Base-by-base conservation (phyloP, 2,113 vertebrate genomes). In the Athene noctua region DNA sequence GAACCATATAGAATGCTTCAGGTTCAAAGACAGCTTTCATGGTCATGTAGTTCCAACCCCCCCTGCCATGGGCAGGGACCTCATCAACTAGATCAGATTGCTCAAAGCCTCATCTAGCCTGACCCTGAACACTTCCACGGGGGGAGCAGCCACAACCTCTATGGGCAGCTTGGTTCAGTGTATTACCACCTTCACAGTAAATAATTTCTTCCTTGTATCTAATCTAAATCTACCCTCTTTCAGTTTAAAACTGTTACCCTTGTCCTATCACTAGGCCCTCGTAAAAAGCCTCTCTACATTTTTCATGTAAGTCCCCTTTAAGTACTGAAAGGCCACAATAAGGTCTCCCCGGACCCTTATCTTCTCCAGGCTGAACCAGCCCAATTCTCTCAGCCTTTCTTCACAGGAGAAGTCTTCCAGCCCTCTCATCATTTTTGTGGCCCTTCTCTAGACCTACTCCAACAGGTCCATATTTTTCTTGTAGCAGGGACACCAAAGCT, bases 381-480 rank as follows among this genome's bases (percentile, higher is more conserved):
- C 18, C 38, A 54, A 4, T 17, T 36, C 52, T 46, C 15, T 46
- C 38, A 90, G 18, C 13, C 34, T 14, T 8, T 32, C 17, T 5
- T 80, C 10, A 11, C 5, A 25, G 23, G 8, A 47, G 29, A 77
- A 40, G 15, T 80, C 4, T 3, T 80, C 13, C 23, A 58, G 1
- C n/a, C 11, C 6, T 58, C 14, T 58, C 5, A 10, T 36, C 1
- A 9, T 77, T 49, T 78, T 54, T 3, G 2, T 65, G 18, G 5
- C 7, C 26, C 6, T 51, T 6, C 18, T 88, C 25, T 68, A 44
- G 8, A 6, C 15, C 23, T 1, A 0, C 6, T 68, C 2, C 8
- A 44, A 29, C 4, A 7, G 20, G 2, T 80, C 63, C 15, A 6
- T 34, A 21, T 49, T 38, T 12, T 32, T 59, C 16, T 6, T 71